A percentile compares a stretch with the other conserved stretches of the same genome.
Evolutionary conservation across 2,797 vertebrate genomes (phyloP).

Genomic region (Brachyrhaphis roseni): DNA sequence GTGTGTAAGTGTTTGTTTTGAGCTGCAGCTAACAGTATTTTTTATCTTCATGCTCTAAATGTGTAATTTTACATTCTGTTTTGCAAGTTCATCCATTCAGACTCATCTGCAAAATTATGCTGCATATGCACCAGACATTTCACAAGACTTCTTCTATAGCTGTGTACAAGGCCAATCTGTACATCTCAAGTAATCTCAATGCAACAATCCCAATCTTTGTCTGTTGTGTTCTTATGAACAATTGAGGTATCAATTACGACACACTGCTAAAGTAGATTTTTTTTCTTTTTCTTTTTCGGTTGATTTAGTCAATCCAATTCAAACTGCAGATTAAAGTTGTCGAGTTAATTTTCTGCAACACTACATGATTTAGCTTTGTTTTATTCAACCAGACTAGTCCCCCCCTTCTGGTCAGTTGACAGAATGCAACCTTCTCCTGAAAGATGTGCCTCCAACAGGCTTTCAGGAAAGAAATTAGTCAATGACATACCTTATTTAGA

Average conservation of each 20-base stretch:
- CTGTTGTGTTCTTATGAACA: background rate
- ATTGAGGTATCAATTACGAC: background rate
- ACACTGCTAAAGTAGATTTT: background rate
- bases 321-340: background rate
- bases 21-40: background rate
- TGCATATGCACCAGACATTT: background rate
- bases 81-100: background rate
- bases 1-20: background rate
- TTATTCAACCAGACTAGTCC: background rate
- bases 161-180: background rate
- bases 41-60: background rate
- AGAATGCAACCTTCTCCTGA: slow-evolving; percentile 4
- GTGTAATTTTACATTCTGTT: background rate
- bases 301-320: background rate
- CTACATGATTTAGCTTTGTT: background rate
- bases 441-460: background rate
- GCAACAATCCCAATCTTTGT: background rate
- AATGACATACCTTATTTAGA: background rate
- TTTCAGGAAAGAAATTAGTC: background rate
- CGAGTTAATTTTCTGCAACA: background rate
- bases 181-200: background rate
- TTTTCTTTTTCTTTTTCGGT: background rate
- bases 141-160: background rate
- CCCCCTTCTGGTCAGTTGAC: slow-evolving; percentile 2
- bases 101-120: background rate